Base-by-base conservation (phyloP, 2,797 vertebrate genomes). In the Paedocypris micromegethes region DNA sequence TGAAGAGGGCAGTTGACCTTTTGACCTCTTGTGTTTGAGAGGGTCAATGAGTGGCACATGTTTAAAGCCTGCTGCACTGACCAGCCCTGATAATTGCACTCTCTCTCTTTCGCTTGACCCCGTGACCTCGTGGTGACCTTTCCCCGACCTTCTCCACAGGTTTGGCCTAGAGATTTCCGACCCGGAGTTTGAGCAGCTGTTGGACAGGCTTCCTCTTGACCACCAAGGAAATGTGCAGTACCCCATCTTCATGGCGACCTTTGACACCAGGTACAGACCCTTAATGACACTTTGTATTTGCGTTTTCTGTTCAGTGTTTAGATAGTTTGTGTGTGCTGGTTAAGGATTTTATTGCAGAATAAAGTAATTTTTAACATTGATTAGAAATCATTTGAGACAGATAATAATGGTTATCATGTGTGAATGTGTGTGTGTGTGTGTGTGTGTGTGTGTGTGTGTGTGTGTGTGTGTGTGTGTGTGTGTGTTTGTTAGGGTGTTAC, bases 11-110 rank as follows among this genome's bases (percentile, higher is more conserved):
- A 92, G 91, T 93, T 94, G 93, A 96, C 94, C 94, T 87, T 72
- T 38, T 38, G 60, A 72, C 61, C 66, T 67, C 60, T 54, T 90
- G 91, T 88, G 86, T 90, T 87, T 91, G 89, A 60, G 61, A 65
- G 57, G 74, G 79, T 92, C 93, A 94, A 97, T 95, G 89, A 92
- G 89, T 88, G 84, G 86, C 92, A 90, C 94, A 94, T 94, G 93
- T 88, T 94, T 77, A 44, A 85, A 88, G 87, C 87, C 76, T 54
- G 68, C 64, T 78, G 62, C 55, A 47, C 64, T 47, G 47, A 48
- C 77, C 82, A 77, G 81, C 77, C 81, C 79, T 73, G 80, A 79
- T 74, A 83, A 66, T 72, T 77, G 84, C 80, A 78, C 74, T 73
- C 59, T 50, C 1, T 38, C 41, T 61, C 78, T 75, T 71, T 68